Evolutionary conservation across 2,888 invertebrate genomes (phyloP), one percentile per base, ranked within the genome.

Genomic region (Calliopum simillimum): DNA sequence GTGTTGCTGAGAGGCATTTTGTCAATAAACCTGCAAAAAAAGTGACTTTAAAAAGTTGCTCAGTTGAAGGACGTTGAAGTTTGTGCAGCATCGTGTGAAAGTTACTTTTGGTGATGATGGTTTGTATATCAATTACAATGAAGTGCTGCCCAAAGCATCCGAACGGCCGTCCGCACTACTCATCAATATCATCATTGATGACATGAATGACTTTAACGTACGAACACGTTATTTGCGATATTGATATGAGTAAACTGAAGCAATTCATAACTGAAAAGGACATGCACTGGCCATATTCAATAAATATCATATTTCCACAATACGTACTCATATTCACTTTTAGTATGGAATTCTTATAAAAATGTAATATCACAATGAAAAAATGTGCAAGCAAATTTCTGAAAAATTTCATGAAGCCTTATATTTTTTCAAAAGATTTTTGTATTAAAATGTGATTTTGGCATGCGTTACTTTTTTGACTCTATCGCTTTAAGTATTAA

Each of bases 381-480:
- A 53, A 53, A 8, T 12, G 11, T 14, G 21, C 25, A 62, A n/a
- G 23, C 21, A 21, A 47, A 41, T 41, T 19, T 51, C 4, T 3
- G 13, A 33, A 41, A 4, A 66, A 25, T 46, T n/a, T 14, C 47
- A 19, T 8, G 67, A 70, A 69, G 67, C 69, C 69, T 53, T 70
- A 72, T 11, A 43, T 25, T 51, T 53, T 43, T 51, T 51, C 14
- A 13, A 1, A 59, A 33, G 1, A 5, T 25, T 33, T 33, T 33
- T 33, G 1, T 8, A 1, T 8, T 33, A 2, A 33, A 33, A 8
- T 33, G 4, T 6, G 33, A 65, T 63, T 69, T 62, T 73, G 73
- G 68, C 73, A 69, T 71, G 69, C 69, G 68, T 64, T 33, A 1
- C 33, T 6, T 33, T n/a, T 33, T 33, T 33, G 33, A 33, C 33